These are phyloP conservation scores for Mesocricetus auratus DNA, from an alignment of 2,113 vertebrate genomes.

Conservation along the genomic window DNA sequence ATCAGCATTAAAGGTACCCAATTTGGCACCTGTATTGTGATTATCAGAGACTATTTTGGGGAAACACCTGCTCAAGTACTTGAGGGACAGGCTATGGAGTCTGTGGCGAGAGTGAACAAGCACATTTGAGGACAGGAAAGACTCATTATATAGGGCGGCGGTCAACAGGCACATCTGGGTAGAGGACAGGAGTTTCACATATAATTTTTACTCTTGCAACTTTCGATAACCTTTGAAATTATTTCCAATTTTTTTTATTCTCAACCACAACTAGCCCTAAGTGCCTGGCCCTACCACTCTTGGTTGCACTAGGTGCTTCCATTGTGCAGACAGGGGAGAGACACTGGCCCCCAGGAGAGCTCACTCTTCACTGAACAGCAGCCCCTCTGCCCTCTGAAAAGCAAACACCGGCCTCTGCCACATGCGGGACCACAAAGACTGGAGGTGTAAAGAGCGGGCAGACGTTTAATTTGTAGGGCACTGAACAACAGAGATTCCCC, in stretches of 20 bases:
- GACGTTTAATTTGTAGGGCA: not conserved
- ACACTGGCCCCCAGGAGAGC: not conserved
- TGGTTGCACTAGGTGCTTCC: not conserved
- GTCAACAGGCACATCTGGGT: not conserved
- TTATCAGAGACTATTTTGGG: not conserved
- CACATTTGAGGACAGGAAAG: not conserved
- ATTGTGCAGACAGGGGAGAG: not conserved
- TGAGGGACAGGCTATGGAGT: not conserved
- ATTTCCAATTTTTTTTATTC: too few relatives aligned
- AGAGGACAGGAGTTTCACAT: not conserved
- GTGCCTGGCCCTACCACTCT: not conserved
- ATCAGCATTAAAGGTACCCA: not conserved
- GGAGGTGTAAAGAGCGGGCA: not conserved
- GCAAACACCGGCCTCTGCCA: too few relatives aligned
- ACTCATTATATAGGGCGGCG: not conserved
- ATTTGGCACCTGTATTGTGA: not conserved
- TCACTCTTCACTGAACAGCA: not conserved
- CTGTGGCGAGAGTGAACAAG: not conserved
- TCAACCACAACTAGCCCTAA: not conserved
- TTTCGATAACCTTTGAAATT: constrained; percentile 35
- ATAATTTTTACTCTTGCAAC: not conserved
- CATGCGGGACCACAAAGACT: not conserved
- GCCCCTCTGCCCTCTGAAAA: not conserved
- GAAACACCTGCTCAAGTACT: not conserved
- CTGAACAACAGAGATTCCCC: not conserved